Conservation (phyloP, 2,888 invertebrate genomes). For the Saturnia pavonia region DNA sequence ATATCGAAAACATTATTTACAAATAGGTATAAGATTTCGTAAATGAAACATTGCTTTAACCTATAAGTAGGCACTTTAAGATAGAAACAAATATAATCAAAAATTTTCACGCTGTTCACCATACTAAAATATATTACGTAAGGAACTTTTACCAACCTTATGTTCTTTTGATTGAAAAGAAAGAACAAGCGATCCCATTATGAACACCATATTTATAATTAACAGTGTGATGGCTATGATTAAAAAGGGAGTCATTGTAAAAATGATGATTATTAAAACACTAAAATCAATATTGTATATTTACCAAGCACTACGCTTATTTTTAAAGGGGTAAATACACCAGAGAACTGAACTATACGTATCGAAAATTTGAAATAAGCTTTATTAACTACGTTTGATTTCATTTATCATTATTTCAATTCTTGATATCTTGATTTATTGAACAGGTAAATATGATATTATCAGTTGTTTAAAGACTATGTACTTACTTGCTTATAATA, state of each 20-base stretch:
- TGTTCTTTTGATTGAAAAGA: slow-evolving; percentile 34
- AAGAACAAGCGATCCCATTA: slow-evolving; percentile 43
- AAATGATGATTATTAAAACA: neutral
- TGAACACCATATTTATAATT: slow-evolving; percentile 44
- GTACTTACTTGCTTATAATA: neutral
- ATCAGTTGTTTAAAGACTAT: neutral
- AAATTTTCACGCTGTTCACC: no score
- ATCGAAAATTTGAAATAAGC: neutral
- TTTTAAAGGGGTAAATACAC: neutral
- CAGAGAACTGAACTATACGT: neutral
- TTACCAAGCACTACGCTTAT: neutral
- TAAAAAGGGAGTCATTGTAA: slow-evolving; percentile 37
- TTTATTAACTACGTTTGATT: neutral
- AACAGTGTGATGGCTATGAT: slow-evolving; percentile 42
- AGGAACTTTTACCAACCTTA: slow-evolving; percentile 39
- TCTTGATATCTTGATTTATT: neutral
- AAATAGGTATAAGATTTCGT: no score
- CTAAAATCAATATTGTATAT: slow-evolving; percentile 4
- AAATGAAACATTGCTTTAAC: slow-evolving; percentile 1
- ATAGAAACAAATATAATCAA: neutral
- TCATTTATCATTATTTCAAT: slow-evolving; percentile 7
- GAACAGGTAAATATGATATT: neutral
- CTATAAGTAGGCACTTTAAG: neutral
- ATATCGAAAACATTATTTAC: no score
- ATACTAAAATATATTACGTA: neutral